phyloP scores from a whole-genome alignment of 2,797 vertebrate genomes.

The Mormyrops attenuatus region DNA sequence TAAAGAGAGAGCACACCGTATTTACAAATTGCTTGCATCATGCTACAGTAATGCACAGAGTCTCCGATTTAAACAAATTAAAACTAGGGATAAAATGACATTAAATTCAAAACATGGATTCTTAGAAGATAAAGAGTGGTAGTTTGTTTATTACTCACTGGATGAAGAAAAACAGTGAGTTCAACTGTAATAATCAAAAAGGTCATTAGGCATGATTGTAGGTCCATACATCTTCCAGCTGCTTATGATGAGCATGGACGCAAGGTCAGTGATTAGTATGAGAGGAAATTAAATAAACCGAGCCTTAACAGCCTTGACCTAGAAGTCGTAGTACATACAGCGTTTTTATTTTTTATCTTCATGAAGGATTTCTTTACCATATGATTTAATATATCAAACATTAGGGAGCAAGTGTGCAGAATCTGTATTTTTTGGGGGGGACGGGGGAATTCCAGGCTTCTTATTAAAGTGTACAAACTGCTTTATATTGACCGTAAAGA shows the following conservation, averaged over 20 bases:
- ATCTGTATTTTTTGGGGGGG: not conserved
- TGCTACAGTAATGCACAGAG: not conserved
- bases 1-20: not conserved
- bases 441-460: not conserved
- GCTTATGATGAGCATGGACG: not conserved
- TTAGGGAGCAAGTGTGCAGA: not conserved
- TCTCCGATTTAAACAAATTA: not conserved
- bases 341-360: not conserved
- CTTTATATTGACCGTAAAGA: not conserved
- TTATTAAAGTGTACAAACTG: not conserved
- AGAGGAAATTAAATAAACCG: not conserved
- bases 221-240: not conserved
- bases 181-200: not conserved
- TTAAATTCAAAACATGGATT: not conserved
- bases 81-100: not conserved
- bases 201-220: not conserved
- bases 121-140: not conserved
- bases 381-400: not conserved
- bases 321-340: not conserved
- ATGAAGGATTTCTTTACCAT: not conserved
- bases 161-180: not conserved
- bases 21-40: not conserved
- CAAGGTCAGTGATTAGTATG: not conserved
- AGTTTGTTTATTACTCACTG: not conserved
- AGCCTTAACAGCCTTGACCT: not conserved